A percentile compares a stretch with the other conserved stretches of the same genome.
Evolutionary conservation across 1,140 invertebrate species (phyloP).

Genomic region (Chironomus striatipennis): DNA sequence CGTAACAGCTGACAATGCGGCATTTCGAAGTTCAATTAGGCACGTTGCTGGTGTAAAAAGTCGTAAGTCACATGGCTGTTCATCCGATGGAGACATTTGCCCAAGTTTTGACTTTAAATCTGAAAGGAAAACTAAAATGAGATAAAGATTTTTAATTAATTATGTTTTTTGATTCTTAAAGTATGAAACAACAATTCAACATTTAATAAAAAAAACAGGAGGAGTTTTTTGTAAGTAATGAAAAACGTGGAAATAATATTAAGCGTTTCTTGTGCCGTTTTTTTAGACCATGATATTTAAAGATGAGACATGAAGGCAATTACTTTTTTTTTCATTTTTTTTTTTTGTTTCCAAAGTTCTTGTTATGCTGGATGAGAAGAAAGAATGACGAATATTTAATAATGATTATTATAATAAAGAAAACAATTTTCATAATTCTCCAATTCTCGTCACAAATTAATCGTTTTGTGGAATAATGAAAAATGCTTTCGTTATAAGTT

Average conservation of each 20-base stretch:
- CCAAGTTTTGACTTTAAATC: background rate
- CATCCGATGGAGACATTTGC: slow-evolving; percentile 25
- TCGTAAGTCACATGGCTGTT: slow-evolving; percentile 36
- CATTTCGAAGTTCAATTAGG: slow-evolving; percentile 28
- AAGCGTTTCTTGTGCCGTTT: slow-evolving; percentile 4
- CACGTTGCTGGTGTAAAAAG: slow-evolving; percentile 26
- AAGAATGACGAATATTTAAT: slow-evolving; percentile 14
- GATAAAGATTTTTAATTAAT: slow-evolving; percentile 28
- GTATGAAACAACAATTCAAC: slow-evolving; percentile 1
- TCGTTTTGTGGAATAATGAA: background rate
- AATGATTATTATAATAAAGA: background rate
- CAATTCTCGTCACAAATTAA: background rate
- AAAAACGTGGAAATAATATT: slow-evolving; percentile 6
- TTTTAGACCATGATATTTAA: background rate
- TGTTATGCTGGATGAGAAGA: slow-evolving; percentile 12
- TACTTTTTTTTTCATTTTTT: background rate
- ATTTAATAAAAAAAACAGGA: background rate
- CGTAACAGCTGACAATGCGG: slow-evolving; percentile 32
- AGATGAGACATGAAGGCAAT: background rate
- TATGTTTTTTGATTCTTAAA: background rate
- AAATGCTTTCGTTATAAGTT: background rate
- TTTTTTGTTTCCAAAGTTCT: background rate
- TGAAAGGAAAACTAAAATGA: slow-evolving; percentile 26
- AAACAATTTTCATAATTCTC: background rate
- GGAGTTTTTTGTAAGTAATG: background rate